Evolutionary conservation across 1,140 invertebrate genomes (phyloP).

Genomic region (Neodiprion virginianus): DNA sequence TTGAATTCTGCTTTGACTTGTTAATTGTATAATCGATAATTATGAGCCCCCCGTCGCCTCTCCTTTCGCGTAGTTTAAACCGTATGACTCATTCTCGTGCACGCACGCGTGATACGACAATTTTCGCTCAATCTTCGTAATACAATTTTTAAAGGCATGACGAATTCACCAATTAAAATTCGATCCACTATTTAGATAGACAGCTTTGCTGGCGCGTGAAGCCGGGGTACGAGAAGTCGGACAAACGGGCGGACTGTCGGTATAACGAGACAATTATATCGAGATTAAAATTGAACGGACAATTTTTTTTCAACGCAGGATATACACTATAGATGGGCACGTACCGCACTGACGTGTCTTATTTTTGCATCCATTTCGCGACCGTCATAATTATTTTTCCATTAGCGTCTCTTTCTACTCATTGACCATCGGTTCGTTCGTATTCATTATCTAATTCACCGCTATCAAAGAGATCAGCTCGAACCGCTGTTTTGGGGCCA

Average conservation of each 20-base stretch:
- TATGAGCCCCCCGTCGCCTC: not conserved
- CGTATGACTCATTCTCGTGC: not conserved
- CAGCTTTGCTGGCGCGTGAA: no score
- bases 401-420: not conserved
- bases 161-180: not conserved
- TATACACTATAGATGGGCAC: no score
- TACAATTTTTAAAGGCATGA: not conserved
- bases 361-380: not conserved
- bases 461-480: not conserved
- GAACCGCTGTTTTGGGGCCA: constrained; percentile 6
- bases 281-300: not conserved
- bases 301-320: not conserved
- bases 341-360: not conserved
- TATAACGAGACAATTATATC: constrained; percentile 1
- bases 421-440: not conserved
- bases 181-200: not conserved
- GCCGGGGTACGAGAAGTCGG: no score
- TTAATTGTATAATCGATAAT: constrained; percentile 1
- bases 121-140: constrained; percentile 3
- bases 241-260: no score
- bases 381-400: not conserved
- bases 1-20: not conserved
- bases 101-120: constrained; percentile 4
- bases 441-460: constrained; percentile 1
- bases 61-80: not conserved